Evolutionary conservation across 2,888 invertebrate species (phyloP), one percentile per base, ranked within the genome.

Genomic region (Sipunculus nudus): DNA sequence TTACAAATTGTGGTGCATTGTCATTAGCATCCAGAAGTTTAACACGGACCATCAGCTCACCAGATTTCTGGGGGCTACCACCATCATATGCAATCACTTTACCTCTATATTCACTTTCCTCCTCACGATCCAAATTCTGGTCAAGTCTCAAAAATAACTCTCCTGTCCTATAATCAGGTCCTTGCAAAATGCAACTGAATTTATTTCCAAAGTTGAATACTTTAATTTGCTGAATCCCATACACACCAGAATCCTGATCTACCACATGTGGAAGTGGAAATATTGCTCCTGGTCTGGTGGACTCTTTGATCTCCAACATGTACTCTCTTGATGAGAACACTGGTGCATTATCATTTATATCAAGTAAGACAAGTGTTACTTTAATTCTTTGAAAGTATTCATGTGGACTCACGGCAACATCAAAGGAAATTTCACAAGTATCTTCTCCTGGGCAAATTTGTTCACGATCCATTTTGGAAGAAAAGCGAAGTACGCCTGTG

Each of bases 1-100:
- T 92, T 81, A 91, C 92, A 85, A 97, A 96, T 35, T 96, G 87
- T 31, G 97, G 97, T 81, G 91, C 92, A 70, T 96, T 88, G 83
- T 96, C 96, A 63, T 84, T 84, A 56, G 77, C 71, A 68, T 84
- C 84, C 16, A 67, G 63, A 6, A 84, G 74, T 16, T 63, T 68
- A 28, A 76, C 67, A 31, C 63, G 58, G 0, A 74, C 67, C 2
- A 67, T 90, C 3, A 75, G 53, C 2, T 67, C 63, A 1, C 72
- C 74, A 16, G 65, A 69, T 45, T 61, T 67, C 3, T 64, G 57
- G 2, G 75, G 75, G 5, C 31, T 52, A 1, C 74, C 65, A 4
- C 76, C 76, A 63, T 80, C 81, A 21, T 72, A 77, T 3, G 91
- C 93, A 64, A 89, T 88, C 68, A 96, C 88, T 73, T 89, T 90